These are phyloP conservation scores for Adelognathus sp. DNA, from an alignment of 2,888 invertebrate genomes.

Conservation along the genomic window DNA sequence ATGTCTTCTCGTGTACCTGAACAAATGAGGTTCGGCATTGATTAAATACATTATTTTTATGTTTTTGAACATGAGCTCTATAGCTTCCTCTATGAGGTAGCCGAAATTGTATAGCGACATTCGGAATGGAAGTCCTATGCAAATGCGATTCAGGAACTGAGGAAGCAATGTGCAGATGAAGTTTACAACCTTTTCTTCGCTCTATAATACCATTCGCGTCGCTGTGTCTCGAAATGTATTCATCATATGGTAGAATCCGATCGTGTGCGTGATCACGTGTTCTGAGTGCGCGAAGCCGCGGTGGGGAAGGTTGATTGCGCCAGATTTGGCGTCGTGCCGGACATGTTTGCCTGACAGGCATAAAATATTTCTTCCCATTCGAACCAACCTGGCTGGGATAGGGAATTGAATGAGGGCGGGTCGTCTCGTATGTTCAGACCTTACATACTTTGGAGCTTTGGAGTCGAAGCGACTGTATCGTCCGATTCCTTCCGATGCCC, in stretches of 20 bases:
- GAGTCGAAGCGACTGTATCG: neutral
- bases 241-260: neutral
- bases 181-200: no score
- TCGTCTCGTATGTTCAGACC: neutral
- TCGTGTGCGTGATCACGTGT: neutral
- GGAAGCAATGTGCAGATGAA: no score
- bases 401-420: slow-evolving; percentile 19
- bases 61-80: no score
- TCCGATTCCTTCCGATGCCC: neutral
- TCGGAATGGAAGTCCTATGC: no score
- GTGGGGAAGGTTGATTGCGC: slow-evolving; percentile 5
- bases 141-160: no score
- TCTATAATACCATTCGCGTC: no score
- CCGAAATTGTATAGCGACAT: no score
- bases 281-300: neutral
- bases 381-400: slow-evolving; percentile 20
- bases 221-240: no score
- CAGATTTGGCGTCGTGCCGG: neutral
- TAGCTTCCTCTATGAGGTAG: no score
- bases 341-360: slow-evolving; percentile 26
- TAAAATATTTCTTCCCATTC: slow-evolving; percentile 50
- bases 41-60: no score
- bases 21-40: no score
- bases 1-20: no score
- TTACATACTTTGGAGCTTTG: slow-evolving; percentile 8